phyloP scores from a whole-genome alignment of 1,140 invertebrate genomes.

The Drusus annulatus region DNA sequence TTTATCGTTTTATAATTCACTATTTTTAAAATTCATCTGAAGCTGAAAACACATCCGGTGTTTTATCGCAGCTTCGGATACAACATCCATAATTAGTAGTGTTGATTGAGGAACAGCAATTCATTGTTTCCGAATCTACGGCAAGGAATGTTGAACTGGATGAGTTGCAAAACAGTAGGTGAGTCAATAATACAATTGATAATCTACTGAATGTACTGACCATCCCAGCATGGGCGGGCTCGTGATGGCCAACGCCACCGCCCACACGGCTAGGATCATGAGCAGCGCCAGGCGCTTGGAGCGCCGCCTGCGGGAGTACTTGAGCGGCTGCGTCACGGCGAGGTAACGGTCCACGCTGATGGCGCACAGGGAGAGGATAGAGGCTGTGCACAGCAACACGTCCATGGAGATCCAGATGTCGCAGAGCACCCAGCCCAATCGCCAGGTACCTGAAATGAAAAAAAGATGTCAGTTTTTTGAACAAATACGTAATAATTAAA shows the following conservation, averaged over 20 bases:
- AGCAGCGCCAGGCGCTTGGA: slow-evolving; percentile 84
- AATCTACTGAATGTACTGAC: too few species aligned
- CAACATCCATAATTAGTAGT: too few species aligned
- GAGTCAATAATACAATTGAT: too few species aligned
- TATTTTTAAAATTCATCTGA: too few species aligned
- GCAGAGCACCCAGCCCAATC: slow-evolving; percentile 84
- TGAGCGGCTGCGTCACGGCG: slow-evolving; percentile 88
- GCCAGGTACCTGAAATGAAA: slow-evolving; percentile 78
- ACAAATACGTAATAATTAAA: too few species aligned
- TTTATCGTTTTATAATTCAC: too few species aligned
- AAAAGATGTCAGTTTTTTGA: background rate
- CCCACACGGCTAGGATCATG: slow-evolving; percentile 89
- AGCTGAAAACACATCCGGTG: too few species aligned
- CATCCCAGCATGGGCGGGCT: slow-evolving; percentile 88
- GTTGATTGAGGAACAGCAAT: too few species aligned
- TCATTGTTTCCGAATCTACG: too few species aligned
- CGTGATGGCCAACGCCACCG: slow-evolving; percentile 84
- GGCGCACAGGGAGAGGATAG: slow-evolving; percentile 85
- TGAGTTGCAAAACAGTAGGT: too few species aligned
- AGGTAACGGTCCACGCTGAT: slow-evolving; percentile 91
- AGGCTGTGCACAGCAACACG: slow-evolving; percentile 91
- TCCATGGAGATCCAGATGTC: slow-evolving; percentile 95
- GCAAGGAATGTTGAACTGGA: too few species aligned
- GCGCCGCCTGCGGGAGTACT: slow-evolving; percentile 83
- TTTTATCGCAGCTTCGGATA: too few species aligned